A percentile compares a stretch with the other conserved stretches of the same genome.
These are phyloP conservation scores for Maniola hyperantus DNA, from an alignment of 2,888 invertebrate species.

Conservation along the genomic window DNA sequence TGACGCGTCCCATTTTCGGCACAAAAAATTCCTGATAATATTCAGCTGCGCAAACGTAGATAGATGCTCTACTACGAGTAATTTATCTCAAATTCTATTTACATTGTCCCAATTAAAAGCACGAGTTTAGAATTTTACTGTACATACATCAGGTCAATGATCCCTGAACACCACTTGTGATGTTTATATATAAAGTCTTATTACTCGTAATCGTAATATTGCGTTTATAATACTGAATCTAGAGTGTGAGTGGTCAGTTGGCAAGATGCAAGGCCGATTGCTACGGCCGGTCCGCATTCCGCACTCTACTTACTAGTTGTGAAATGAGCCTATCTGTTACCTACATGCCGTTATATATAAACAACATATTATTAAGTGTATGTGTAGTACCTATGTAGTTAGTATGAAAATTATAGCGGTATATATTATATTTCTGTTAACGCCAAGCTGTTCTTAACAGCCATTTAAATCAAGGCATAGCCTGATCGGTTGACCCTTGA, in stretches of 20 bases:
- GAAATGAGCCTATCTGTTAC: slow-evolving; percentile 72
- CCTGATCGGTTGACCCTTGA: not conserved
- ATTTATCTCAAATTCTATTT: slow-evolving; percentile 38
- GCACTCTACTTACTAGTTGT: slow-evolving; percentile 67
- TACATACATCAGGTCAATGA: slow-evolving; percentile 39
- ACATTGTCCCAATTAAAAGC: slow-evolving; percentile 39
- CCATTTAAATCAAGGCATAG: not conserved
- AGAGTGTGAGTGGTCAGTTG: slow-evolving; percentile 71
- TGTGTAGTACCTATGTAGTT: slow-evolving; percentile 18
- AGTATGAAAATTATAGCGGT: slow-evolving; percentile 6
- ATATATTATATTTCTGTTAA: not conserved
- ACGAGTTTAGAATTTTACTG: slow-evolving; percentile 39
- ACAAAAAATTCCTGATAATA: slow-evolving; percentile 8
- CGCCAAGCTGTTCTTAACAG: too few species aligned
- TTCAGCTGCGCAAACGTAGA: slow-evolving; percentile 23
- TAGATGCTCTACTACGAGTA: slow-evolving; percentile 27
- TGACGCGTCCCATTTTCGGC: not conserved
- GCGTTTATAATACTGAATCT: slow-evolving; percentile 38
- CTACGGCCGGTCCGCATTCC: slow-evolving; percentile 71
- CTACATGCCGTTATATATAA: slow-evolving; percentile 55
- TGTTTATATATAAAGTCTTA: slow-evolving; percentile 30
- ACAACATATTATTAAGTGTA: slow-evolving; percentile 39
- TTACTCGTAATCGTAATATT: slow-evolving; percentile 35
- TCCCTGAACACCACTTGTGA: slow-evolving; percentile 34
- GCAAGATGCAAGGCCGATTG: slow-evolving; percentile 77